These are phyloP conservation scores for Drosophila glabriapex DNA, from an alignment of 2,888 invertebrate genomes.

Conservation along the genomic window DNA sequence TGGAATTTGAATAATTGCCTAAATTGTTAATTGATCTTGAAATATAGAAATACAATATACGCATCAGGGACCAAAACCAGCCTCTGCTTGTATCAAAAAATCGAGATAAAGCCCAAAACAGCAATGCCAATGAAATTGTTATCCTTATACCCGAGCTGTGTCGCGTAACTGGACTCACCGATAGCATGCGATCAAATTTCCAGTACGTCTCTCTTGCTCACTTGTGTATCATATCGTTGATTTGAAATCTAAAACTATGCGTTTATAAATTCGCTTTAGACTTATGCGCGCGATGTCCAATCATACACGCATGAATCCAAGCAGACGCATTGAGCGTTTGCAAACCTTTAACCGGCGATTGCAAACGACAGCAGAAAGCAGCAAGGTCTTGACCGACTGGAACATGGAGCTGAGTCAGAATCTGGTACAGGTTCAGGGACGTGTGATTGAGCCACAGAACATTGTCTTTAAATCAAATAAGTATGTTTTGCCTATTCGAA, in stretches of 20 bases:
- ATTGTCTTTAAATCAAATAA: slow-evolving; percentile 86
- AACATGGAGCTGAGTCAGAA: slow-evolving; percentile 88
- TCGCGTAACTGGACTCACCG: slow-evolving; percentile 92
- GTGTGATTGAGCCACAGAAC: slow-evolving; percentile 88
- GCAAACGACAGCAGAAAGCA: slow-evolving; percentile 86
- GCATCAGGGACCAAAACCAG: slow-evolving; percentile 88
- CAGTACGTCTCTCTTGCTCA: slow-evolving; percentile 86
- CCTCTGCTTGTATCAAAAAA: slow-evolving; percentile 92
- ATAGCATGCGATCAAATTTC: slow-evolving; percentile 89
- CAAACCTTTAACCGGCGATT: slow-evolving; percentile 89
- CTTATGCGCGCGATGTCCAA: slow-evolving; percentile 90
- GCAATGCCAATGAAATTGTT: slow-evolving; percentile 88
- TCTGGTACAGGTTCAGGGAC: slow-evolving; percentile 88
- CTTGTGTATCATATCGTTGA: neutral
- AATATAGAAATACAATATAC: slow-evolving; percentile 89
- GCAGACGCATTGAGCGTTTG: slow-evolving; percentile 89
- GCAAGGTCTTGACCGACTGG: slow-evolving; percentile 90
- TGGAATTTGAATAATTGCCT: neutral
- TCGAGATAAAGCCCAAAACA: slow-evolving; percentile 89
- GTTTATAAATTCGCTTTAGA: slow-evolving; percentile 49
- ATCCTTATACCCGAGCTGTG: slow-evolving; percentile 95
- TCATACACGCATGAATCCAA: slow-evolving; percentile 92
- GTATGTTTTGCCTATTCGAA: slow-evolving; percentile 46
- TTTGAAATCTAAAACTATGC: neutral
- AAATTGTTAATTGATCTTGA: neutral